Base-by-base conservation (phyloP, 2,113 vertebrate species). In the Stomatorhinus ivindoensis region DNA sequence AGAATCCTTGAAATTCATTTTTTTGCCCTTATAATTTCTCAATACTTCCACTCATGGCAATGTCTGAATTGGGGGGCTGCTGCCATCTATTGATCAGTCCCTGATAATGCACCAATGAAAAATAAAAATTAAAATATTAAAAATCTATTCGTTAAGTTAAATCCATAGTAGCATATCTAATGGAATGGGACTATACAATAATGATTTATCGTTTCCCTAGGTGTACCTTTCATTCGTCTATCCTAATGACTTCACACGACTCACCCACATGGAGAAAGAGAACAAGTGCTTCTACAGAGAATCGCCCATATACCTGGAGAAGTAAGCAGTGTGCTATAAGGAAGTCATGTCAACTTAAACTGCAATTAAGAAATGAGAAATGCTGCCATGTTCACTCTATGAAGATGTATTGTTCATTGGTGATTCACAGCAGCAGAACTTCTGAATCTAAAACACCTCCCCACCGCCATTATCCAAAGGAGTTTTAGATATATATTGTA, bases 281-380 rank as follows among this genome's bases (percentile, higher is more conserved):
- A 99, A 99, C 95, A 99, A 98, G 92, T 99, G 98, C 92, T 99
- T 99, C 96, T 99, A 99, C 96, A 95, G 98, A 76, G 98, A 99
- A 93, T 99, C 98, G 0, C 97, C 98, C 0, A 95, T 99, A 83
- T 99, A 99, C 94, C 93, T 99, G 92, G 98, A 99, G 91, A 99
- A 98, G 98, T 99, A 93, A 93, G 96, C 55, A 24, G 27, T 42
- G 82, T 46, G 5, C 58, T 73, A 90, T 91, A 87, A 88, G 88
- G 42, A 53, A 61, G 58, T 69, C 61, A 15, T n/a, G 24, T 21
- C 73, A 51, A 65, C 80, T 15, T 51, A 90, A 83, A 80, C 58
- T 46, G 39, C 51, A 83, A 80, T 21, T 31, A 2, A 69, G 83
- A 88, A 87, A 89, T 44, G 31, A 87, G 47, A 88, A 5, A 51